phyloP scores from a whole-genome alignment of 2,888 invertebrate genomes.

The Hermaeophaga mercurialis region DNA sequence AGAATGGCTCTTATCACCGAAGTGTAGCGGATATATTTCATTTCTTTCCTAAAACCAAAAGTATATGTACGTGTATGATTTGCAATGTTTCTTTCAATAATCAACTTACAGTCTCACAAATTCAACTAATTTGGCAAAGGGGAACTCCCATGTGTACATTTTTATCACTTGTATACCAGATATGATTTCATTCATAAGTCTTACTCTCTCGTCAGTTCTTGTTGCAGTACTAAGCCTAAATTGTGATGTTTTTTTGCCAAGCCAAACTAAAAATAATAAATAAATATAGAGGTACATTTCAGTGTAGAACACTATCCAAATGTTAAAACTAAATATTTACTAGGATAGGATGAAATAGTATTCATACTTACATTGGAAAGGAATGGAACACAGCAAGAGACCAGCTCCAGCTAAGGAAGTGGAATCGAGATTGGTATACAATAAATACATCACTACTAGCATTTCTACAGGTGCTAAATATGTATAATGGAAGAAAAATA shows the following conservation, averaged over 20 bases:
- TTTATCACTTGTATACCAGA: conserved; percentile 90
- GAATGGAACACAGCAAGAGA: conserved; percentile 51
- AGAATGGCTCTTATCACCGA: conserved; percentile 69
- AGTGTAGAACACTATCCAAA: background rate
- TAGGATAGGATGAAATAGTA: background rate
- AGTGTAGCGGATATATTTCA: conserved; percentile 66
- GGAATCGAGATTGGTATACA: conserved; percentile 56
- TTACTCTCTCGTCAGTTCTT: conserved; percentile 81
- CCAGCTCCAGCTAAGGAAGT: conserved; percentile 54
- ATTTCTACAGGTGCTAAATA: conserved; percentile 73
- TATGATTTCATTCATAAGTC: conserved; percentile 89
- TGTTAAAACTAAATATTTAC: background rate
- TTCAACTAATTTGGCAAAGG: conserved; percentile 79
- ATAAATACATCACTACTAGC: conserved; percentile 61
- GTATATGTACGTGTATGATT: background rate
- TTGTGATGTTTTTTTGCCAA: conserved; percentile 76
- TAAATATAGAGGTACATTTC: background rate
- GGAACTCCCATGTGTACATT: conserved; percentile 95
- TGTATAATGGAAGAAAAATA: conserved; percentile 79
- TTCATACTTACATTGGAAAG: conserved; percentile 47
- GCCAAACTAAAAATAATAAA: conserved; percentile 13
- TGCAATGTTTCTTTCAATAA: background rate
- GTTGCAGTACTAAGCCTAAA: conserved; percentile 75
- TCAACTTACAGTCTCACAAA: conserved; percentile 62
- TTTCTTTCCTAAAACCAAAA: conserved; percentile 64